Evolutionary conservation across 2,888 invertebrate genomes (phyloP), one percentile per base, ranked within the genome.

Genomic region (Megamerina dolium): DNA sequence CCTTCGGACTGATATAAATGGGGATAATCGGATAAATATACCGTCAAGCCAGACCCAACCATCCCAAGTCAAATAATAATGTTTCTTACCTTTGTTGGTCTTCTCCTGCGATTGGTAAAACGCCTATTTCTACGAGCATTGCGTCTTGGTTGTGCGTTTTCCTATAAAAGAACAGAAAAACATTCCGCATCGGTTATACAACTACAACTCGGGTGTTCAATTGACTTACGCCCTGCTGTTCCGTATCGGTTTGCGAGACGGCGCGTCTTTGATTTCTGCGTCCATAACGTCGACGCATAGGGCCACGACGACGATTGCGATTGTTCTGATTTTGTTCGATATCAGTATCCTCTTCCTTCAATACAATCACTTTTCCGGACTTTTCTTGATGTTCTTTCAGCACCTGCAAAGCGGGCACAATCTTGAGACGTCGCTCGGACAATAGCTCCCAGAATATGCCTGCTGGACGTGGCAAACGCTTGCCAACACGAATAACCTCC

Each of bases 401-500:
- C 48, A 79, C 77, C 50, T 82, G 80, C 49, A 91, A 73, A 40
- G 87, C 77, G 6, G 86, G 85, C 74, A 88, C 83, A 40, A 81
- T 76, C 56, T 79, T 79, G 17, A 90, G 66, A 49, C 84, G 81
- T 38, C 85, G 78, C 56, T 80, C 77, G 21, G 85, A 85, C 41
- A 90, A 72, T 50, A 86, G 66, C 53, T 83, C 80, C 91, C 91
- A 91, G 60, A 84, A 76, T 29, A 91, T 80, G n/a, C 85, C 85
- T 27, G 68, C 64, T 2, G 90, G 89, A 54, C 84, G 80, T 26
- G 76, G 73, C 51, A 78, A 67, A 49, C 74, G 75, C 39, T 76
- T 75, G 39, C 73, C 66, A 41, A 83, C 78, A 52, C 76, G 66
- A 56, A 85, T 81, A 52, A 87, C 82, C 74, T 85, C 80, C 10